Base-by-base conservation (phyloP, 1,140 invertebrate species). In the Drosophila bocki region DNA sequence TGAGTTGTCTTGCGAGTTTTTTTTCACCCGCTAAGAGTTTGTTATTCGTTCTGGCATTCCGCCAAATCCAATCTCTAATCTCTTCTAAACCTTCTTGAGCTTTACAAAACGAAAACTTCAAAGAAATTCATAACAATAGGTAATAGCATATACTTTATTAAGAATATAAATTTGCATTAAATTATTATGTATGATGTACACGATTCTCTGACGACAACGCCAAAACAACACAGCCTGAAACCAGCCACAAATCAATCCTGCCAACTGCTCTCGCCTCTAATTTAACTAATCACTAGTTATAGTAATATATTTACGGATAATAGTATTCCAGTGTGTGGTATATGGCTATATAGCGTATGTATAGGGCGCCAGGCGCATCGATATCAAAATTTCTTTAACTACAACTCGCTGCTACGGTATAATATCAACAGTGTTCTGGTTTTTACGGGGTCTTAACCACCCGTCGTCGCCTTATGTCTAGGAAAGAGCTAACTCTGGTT, bases 161-260 rank as follows among this genome's bases (percentile, higher is more conserved):
- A 78, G 50, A 70, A 70, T 75, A 81, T 51, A 85, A 65, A 67
- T 83, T 78, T 69, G 33, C 64, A 68, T 63, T 78, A 48, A 80
- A 79, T 82, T 75, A 88, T 72, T 59, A 80, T 87, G 69, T 56
- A 39, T 56, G 53, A 56, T 56, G 19, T 83, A 69, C 87, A 86
- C 84, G 72, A 78, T 78, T 90, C 67, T 82, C 65, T 57, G 48
- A 79, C 68, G 82, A 85, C 82, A 85, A 85, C 84, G 76, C 84
- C 83, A 87, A 87, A 75, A 87, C 85, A 88, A 88, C 85, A 88
- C 85, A 88, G 85, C 85, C 85, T 88, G 75, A 72, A 88, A 78
- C 85, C 85, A 87, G 80, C 75, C 84, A 88, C 80, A 80, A 88
- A 82, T 67, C 83, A 87, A 82, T 75, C 70, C 79, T 79, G 67